These are phyloP conservation scores for Pachypsylla venusta DNA, from an alignment of 1,140 invertebrate genomes.

Conservation along the genomic window DNA sequence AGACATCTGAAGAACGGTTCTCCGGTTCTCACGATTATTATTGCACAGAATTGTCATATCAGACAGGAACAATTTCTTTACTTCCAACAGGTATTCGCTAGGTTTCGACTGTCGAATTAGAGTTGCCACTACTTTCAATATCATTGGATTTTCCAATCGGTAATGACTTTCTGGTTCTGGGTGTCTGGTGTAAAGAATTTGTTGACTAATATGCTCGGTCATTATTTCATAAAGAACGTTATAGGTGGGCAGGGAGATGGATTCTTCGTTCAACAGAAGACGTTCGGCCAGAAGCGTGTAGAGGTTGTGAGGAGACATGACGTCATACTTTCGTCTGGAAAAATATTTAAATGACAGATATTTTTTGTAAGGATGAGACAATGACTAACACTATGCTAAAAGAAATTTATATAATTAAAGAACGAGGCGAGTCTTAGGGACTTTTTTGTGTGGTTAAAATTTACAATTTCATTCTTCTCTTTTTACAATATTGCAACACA, in stretches of 20 bases:
- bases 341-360: too few species aligned
- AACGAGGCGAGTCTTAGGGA: too few species aligned
- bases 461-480: too few species aligned
- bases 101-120: slow-evolving; percentile 91
- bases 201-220: slow-evolving; percentile 90
- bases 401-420: too few species aligned
- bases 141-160: slow-evolving; percentile 54
- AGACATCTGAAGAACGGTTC: slow-evolving; percentile 97
- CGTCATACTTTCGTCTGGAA: slow-evolving; percentile 89
- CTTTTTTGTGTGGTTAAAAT: too few species aligned
- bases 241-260: slow-evolving; percentile 82
- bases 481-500: too few species aligned
- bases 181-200: slow-evolving; percentile 80
- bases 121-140: slow-evolving; percentile 95
- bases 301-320: slow-evolving; percentile 95
- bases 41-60: slow-evolving; percentile 96
- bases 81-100: slow-evolving; percentile 75
- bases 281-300: slow-evolving; percentile 91
- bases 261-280: slow-evolving; percentile 75
- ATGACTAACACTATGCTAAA: too few species aligned
- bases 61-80: slow-evolving; percentile 91
- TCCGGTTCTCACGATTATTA: slow-evolving; percentile 90
- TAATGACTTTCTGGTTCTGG: slow-evolving; percentile 88
- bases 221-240: slow-evolving; percentile 99
- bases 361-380: too few species aligned